Evolutionary conservation across 2,797 vertebrate genomes (phyloP), one percentile per base, ranked within the genome.

Genomic region (Cossypha polioptera): DNA sequence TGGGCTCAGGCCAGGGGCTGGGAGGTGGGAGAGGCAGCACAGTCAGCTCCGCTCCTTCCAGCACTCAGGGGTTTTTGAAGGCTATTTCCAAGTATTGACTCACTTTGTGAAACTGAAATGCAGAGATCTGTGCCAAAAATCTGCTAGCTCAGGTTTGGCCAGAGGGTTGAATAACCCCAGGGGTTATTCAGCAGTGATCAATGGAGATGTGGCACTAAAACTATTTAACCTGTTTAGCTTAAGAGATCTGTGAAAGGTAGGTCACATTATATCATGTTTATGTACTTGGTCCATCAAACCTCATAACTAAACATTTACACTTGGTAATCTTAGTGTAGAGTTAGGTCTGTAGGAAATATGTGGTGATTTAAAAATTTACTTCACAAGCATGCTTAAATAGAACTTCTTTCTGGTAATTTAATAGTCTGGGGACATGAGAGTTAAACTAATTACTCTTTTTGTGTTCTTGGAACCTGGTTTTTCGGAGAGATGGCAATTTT

Each of bases 311-410:
- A 54, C 31, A 28, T 15, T 26, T 42, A 24, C 7, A 11, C 59
- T 43, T 71, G 19, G 10, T 87, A 51, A 36, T 90, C 33, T 72
- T 62, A 29, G 38, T 35, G n/a, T 10, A 59, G 50, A 36, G 28
- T 68, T 65, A 77, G 72, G 33, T 47, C 54, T 74, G 7, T 48
- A 16, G 66, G 55, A 84, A 84, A 59, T 21, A 7, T 26, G n/a
- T 69, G 11, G 16, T 81, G 45, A 71, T 54, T 71, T 5, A 36
- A 71, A 93, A 92, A 28, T 84, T 36, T 58, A 54, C 69, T 90
- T 95, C 25, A 40, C 3, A 20, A 86, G n/a, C 26, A 29, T 92
- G 88, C 50, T 79, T 86, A 83, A 61, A 83, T 84, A 68, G 71
- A 86, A 71, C 50, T 58, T 77, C 17, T 87, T 91, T 68, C 45